phyloP scores from a whole-genome alignment of 2,113 vertebrate species.

The Chaetops frenatus region DNA sequence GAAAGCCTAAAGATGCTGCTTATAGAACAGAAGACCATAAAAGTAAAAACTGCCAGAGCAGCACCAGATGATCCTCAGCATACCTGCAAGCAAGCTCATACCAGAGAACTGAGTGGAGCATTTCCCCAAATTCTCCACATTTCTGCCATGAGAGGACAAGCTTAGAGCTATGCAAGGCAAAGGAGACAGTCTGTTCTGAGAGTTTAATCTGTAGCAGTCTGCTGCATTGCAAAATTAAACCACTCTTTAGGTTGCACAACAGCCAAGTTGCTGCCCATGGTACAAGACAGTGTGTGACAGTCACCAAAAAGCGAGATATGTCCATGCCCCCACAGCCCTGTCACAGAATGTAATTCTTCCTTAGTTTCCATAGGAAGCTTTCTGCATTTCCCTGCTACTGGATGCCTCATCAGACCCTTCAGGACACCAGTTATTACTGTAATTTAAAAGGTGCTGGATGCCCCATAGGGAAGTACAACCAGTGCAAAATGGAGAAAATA shows the following conservation, averaged over 20 bases:
- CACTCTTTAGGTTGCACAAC: background rate
- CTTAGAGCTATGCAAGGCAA: background rate
- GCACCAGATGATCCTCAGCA: background rate
- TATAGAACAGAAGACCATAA: background rate
- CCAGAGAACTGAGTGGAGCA: background rate
- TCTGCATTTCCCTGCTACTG: background rate
- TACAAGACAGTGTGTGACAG: fast-evolving
- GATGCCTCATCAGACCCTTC: background rate
- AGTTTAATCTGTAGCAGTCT: background rate
- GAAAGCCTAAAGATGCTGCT: background rate
- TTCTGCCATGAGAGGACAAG: background rate
- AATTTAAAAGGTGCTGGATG: background rate
- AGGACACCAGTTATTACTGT: fast-evolving
- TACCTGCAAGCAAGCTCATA: fast-evolving
- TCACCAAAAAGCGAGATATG: background rate
- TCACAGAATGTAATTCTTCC: background rate
- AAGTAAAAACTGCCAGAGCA: background rate
- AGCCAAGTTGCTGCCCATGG: background rate
- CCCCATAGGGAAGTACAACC: background rate
- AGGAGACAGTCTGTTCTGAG: background rate
- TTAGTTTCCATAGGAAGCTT: background rate
- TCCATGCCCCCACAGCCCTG: background rate
- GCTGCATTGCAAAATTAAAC: background rate
- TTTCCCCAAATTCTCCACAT: background rate
- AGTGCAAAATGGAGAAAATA: background rate